These are phyloP conservation scores for Varroa destructor DNA, from an alignment of 1,140 invertebrate species.

Conservation along the genomic window DNA sequence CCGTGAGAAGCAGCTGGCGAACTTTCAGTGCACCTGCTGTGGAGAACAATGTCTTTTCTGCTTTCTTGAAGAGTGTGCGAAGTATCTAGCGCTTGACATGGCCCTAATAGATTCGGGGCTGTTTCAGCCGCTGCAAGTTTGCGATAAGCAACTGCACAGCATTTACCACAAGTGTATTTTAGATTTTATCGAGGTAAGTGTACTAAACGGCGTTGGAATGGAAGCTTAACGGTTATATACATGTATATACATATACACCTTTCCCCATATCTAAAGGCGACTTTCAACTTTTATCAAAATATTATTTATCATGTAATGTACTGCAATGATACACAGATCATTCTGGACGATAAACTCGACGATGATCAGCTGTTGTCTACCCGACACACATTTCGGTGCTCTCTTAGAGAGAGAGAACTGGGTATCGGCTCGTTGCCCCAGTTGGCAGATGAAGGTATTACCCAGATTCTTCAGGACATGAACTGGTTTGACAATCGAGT, in stretches of 20 bases:
- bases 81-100: constrained; percentile 16
- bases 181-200: constrained; percentile 9
- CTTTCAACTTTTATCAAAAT: too few relatives aligned
- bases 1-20: constrained; percentile 9
- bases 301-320: too few relatives aligned
- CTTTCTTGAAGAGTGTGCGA: constrained; percentile 17
- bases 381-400: constrained; percentile 14
- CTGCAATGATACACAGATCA: neutral
- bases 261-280: too few relatives aligned
- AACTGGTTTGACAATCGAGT: constrained; percentile 17
- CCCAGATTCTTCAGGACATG: constrained; percentile 20
- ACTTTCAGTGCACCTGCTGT: constrained; percentile 5
- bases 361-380: neutral
- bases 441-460: constrained; percentile 19
- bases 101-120: constrained; percentile 8
- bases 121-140: constrained; percentile 22
- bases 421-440: constrained; percentile 7
- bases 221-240: neutral
- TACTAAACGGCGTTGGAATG: neutral
- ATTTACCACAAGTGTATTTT: constrained; percentile 13
- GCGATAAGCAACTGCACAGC: constrained; percentile 20
- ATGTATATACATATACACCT: too few relatives aligned
- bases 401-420: neutral
- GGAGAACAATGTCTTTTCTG: constrained; percentile 20
- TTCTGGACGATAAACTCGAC: constrained; percentile 19